Evolutionary conservation across 2,888 invertebrate species (phyloP).

Genomic region (Timema cristinae): DNA sequence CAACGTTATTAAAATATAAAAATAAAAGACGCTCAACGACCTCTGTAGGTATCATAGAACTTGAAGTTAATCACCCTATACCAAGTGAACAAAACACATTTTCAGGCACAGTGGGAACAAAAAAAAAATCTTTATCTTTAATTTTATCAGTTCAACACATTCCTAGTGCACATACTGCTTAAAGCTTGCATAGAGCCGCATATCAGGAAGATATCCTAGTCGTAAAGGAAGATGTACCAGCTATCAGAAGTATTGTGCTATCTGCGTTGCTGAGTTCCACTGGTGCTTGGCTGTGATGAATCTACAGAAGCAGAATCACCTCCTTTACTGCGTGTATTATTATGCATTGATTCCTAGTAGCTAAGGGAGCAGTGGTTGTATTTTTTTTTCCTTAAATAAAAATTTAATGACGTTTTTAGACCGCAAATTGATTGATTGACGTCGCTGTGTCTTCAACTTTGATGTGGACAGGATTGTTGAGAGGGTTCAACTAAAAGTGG

Average conservation of each 20-base stretch:
- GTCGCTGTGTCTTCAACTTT: neutral
- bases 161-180: neutral
- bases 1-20: neutral
- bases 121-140: neutral
- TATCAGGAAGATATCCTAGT: slow-evolving; percentile 10
- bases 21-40: neutral
- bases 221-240: slow-evolving; percentile 12
- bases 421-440: neutral
- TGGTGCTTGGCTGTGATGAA: slow-evolving; percentile 2
- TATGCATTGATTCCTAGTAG: neutral
- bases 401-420: neutral
- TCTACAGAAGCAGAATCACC: neutral
- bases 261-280: slow-evolving; percentile 9
- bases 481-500: slow-evolving; percentile 1
- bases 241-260: neutral
- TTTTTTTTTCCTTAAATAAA: neutral
- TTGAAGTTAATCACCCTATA: too few species aligned
- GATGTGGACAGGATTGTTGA: slow-evolving; percentile 2
- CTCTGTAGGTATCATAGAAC: neutral
- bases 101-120: slow-evolving; percentile 1
- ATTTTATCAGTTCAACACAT: neutral
- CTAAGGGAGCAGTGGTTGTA: neutral
- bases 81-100: neutral
- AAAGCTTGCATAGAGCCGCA: slow-evolving; percentile 9
- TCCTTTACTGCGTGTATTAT: neutral